A percentile compares a stretch with the other conserved stretches of the same genome.
Conservation (phyloP, 1,140 invertebrate species). For the Diachasma alloeum region DNA sequence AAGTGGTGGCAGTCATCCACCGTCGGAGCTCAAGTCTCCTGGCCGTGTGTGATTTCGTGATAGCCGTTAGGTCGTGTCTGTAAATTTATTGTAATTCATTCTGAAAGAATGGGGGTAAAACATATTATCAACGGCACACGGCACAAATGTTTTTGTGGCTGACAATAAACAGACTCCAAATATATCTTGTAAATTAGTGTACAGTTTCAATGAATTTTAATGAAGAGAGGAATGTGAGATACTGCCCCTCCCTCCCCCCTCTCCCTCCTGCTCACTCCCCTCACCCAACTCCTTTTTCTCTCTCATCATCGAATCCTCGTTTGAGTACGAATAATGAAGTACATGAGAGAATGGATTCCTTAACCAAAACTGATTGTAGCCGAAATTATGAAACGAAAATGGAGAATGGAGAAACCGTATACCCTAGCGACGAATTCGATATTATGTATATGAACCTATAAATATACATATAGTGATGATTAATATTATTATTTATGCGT, state of each 20-base stretch:
- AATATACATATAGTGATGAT: slow-evolving; percentile 38
- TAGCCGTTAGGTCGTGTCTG: background rate
- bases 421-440: slow-evolving; percentile 30
- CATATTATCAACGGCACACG: background rate
- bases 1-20: slow-evolving; percentile 39
- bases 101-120: background rate
- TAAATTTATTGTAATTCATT: slow-evolving; percentile 1
- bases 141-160: slow-evolving; percentile 46
- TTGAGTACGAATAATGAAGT: background rate
- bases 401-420: slow-evolving; percentile 12
- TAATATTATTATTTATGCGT: slow-evolving; percentile 66
- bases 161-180: slow-evolving; percentile 60
- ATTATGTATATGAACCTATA: slow-evolving; percentile 51
- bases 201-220: slow-evolving; percentile 49
- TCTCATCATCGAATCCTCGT: background rate
- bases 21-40: slow-evolving; percentile 60
- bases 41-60: slow-evolving; percentile 58
- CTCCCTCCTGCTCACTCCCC: slow-evolving; percentile 17
- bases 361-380: slow-evolving; percentile 14
- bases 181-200: slow-evolving; percentile 64
- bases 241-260: slow-evolving; percentile 19
- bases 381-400: slow-evolving; percentile 36
- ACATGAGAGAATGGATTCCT: background rate
- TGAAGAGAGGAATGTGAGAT: background rate
- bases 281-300: background rate